Evolutionary conservation across 2,888 invertebrate species (phyloP), one percentile per base, ranked within the genome.

Genomic region (Lottia gigantea): DNA sequence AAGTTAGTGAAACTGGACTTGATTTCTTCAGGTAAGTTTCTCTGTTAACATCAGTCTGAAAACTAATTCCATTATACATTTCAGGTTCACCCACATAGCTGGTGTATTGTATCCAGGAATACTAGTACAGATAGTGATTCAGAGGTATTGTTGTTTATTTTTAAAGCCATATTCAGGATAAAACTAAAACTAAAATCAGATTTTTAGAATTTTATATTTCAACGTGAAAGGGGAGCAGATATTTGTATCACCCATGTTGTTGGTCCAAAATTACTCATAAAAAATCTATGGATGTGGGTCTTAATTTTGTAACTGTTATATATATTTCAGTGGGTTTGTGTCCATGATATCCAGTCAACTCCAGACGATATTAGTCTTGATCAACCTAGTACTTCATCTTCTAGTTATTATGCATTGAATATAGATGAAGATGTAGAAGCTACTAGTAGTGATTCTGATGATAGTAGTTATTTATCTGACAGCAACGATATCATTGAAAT

Each of bases 31-130:
- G 31, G 6, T 6, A 31, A 31, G 31, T 6, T 31, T 25, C n/a
- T 65, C 0, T 55, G 14, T n/a, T n/a, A n/a, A n/a, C 66, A 15
- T 61, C 25, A 67, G 12, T 2, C 49, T 62, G 11, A 19, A 14
- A 62, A 47, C 16, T 46, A 55, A n/a, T 15, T 23, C 11, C 69
- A 49, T 68, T 49, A 63, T 69, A 46, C 68, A 49, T 75, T 79
- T 16, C 93, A 95, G 91, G 92, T 95, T 74, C 96, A 96, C 88
- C 96, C 96, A 0, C 93, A 95, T 86, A 95, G 96, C 23, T 95
- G 95, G 94, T 94, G 94, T 86, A 94, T 94, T 23, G 90, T 96
- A 47, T 95, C 95, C 71, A 92, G 97, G 77, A 96, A 96, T 89
- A 94, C 95, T 70, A 95, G 94, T 83, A 92, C 92, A 74, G 93